Evolutionary conservation across 2,797 vertebrate genomes (phyloP), one percentile per base, ranked within the genome.

Genomic region (Fringilla coelebs): DNA sequence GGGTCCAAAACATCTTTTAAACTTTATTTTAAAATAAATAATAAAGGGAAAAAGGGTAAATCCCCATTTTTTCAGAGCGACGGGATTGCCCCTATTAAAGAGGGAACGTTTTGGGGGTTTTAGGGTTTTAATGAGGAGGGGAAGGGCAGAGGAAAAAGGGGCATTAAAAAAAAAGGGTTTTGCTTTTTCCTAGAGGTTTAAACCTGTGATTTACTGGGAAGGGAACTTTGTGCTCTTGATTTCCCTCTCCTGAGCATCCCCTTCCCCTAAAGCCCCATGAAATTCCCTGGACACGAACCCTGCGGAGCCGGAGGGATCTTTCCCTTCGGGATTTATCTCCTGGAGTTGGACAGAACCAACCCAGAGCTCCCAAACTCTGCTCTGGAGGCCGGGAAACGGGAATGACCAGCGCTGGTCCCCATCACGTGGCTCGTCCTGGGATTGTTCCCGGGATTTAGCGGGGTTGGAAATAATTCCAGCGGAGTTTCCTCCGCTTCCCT

Each of bases 401-500:
- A 66, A 93, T 73, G 95, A 90, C 85, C 90, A 24, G 46, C 0
- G 31, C 1, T 0, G 48, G 17, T 54, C 51, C 87, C 7, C 65
- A 2, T 34, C 92, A 36, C 62, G 31, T 75, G 95, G 13, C 45
- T 38, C 0, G 5, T 61, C 32, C 94, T 75, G 93, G 87, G 92
- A 76, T 68, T 41, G 82, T 79, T 96, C 77, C 92, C 6, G 14
- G 6, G 7, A 17, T 55, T 86, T 74, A 43, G 45, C 4, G 32
- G 4, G 21, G 13, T 40, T 90, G 89, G 67, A 57, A 90, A 87
- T 76, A 51, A 90, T 94, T 91, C 91, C 91, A 93, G 63, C 1
- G 89, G 94, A 94, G 89, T 91, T 94, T 96, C 95, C 95, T 93
- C 88, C 0, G 1, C 49, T 95, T 96, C 94, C 96, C 93, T 24